Percentiles rank a stretch among this genome's conserved stretches.
Evolutionary conservation across 2,797 vertebrate species (phyloP).

Genomic region (Micrastur ruficollis): DNA sequence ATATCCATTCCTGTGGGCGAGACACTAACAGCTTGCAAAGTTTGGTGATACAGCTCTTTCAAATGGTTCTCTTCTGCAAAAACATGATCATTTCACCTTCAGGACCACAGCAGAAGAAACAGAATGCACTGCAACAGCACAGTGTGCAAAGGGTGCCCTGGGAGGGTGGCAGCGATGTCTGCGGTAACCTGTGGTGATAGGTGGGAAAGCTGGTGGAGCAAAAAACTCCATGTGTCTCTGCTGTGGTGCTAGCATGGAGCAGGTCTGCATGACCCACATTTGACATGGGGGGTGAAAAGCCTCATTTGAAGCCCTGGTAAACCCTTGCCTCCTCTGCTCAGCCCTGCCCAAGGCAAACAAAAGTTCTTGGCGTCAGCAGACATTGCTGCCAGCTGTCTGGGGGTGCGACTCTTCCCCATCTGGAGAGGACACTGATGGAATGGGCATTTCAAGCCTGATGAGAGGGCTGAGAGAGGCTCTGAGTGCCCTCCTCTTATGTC

Average conservation of each 20-base stretch:
- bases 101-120: neutral
- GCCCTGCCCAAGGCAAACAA: neutral
- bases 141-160: neutral
- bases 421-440: neutral
- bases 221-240: neutral
- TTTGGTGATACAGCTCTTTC: neutral
- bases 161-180: neutral
- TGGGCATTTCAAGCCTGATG: neutral
- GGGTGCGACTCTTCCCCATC: rapidly evolving
- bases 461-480: neutral
- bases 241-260: neutral
- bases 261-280: neutral
- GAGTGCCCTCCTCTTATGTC: neutral
- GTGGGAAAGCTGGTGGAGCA: neutral
- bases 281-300: neutral
- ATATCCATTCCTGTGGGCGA: neutral
- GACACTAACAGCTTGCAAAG: neutral
- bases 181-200: neutral
- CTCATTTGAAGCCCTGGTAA: neutral
- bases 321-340: neutral
- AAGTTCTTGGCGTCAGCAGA: neutral
- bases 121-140: neutral
- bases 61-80: neutral
- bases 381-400: neutral
- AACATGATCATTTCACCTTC: neutral